A percentile compares a stretch with the other conserved stretches of the same genome.
phyloP scores from a whole-genome alignment of 2,888 invertebrate species.

The Hartigia nigra region DNA sequence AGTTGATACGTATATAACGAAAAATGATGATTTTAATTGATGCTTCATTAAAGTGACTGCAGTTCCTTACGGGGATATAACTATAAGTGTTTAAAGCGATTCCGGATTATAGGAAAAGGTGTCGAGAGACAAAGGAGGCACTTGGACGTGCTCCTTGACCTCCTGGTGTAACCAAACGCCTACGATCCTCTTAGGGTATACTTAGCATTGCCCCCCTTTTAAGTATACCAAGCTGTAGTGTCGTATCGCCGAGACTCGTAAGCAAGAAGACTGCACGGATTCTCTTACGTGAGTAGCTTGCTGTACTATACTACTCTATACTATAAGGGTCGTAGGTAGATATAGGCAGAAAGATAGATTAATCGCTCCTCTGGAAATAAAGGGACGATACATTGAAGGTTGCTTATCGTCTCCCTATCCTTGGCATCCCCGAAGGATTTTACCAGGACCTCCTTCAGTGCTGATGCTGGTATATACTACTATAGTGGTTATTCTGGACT shows the following conservation, averaged over 20 bases:
- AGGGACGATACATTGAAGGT: conserved; percentile 40
- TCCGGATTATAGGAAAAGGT: background rate
- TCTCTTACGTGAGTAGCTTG: background rate
- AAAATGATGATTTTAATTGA: background rate
- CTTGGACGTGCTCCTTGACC: conserved; percentile 2
- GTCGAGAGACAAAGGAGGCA: background rate
- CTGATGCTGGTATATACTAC: background rate
- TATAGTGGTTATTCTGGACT: background rate
- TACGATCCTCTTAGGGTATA: background rate
- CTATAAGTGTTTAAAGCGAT: background rate
- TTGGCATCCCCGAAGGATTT: conserved; percentile 29
- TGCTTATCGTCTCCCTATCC: conserved; percentile 43
- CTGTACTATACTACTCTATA: background rate
- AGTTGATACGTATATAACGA: background rate
- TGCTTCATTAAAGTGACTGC: background rate
- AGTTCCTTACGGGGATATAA: background rate
- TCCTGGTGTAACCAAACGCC: background rate
- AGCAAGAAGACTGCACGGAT: background rate
- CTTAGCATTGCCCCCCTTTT: background rate
- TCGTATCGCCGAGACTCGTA: background rate
- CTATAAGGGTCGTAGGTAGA: background rate
- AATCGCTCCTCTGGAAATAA: background rate
- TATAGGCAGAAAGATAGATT: background rate
- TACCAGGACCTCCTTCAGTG: conserved; percentile 21
- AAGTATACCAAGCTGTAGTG: background rate